Evolutionary conservation across 2,797 vertebrate species (phyloP), one percentile per base, ranked within the genome.

Genomic region (Scleropages formosus): DNA sequence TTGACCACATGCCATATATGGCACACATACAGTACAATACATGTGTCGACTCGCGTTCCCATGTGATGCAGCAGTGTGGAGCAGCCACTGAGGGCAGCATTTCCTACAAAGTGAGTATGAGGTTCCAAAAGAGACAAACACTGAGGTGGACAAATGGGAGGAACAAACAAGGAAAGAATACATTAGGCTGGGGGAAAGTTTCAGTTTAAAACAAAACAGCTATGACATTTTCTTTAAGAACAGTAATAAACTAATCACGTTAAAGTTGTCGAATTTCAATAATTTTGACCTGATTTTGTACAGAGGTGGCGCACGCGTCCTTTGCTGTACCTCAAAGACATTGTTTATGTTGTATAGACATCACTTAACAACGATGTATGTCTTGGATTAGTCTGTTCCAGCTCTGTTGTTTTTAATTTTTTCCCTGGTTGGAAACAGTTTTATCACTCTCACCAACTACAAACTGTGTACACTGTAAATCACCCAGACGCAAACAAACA

Each of bases 1-100:
- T 87, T 86, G 80, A 88, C 93, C 87, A 65, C 88, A 81, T 85
- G 91, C 96, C 96, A 96, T 96, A 96, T 95, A 96, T 94, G 95
- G 95, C 84, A 87, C 84, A 86, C 84, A 69, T 39, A 78, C 6
- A 71, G 69, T 84, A 86, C 84, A 53, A n/a, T n/a, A 78, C 9
- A 69, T 61, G 81, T 87, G 69, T 78, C 87, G 83, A 86, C 82
- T 83, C 84, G 82, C 80, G 84, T 82, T 79, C 81, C 81, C 74
- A 80, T 53, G 59, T 70, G 78, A 44, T 81, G 84, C 67, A 82
- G 70, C 65, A 49, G 73, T 31, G 20, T 74, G 61, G 15, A 26
- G 27, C n/a, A 24, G 64, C 39, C 20, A 61, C 13, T 2, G 24
- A 74, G 39, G 39, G 65, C 56, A 69, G 65, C n/a, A 20, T 59